Base-by-base conservation (phyloP, 2,888 invertebrate genomes). In the Lottia scabra region DNA sequence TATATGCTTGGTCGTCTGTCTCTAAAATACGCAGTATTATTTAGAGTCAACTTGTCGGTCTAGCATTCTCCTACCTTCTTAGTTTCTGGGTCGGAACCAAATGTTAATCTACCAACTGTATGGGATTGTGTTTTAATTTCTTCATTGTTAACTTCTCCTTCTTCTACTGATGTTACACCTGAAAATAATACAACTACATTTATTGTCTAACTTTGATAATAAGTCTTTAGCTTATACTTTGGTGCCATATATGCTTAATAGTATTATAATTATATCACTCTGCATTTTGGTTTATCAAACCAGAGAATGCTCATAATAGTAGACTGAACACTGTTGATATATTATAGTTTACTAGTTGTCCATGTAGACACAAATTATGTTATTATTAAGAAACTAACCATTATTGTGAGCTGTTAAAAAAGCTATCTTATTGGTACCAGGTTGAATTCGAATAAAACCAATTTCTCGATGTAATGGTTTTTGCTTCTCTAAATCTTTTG, bases 391-490 rank as follows among this genome's bases (percentile, higher is more conserved):
- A 16, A 12, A 77, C 80, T 72, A 74, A 85, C 87, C 87, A 64
- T 75, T 70, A 70, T 85, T 86, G n/a, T 84, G 84, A 27, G 87
- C 82, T 48, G 78, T 73, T 4, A 85, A 68, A 43, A 85, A 78
- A 13, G 86, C 85, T 8, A 87, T 80, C 27, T 83, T 67, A 46
- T 80, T 82, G 16, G 81, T 81, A 13, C 75, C 81, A 23, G 86
- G 84, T 64, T 85, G 75, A n/a, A 86, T 76, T 44, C 83, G 69
- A 10, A 87, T 73, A 75, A 86, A 87, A 0, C 87, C 87, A 2
- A 82, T 68, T 70, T 87, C 87, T 75, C 87, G 76, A 72, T 87
- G 87, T 68, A 87, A 65, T 1, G 84, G 84, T 65, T 79, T 79
- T 56, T 80, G 80, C 0, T 72, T 80, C 30, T 81, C 80, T 6